These are phyloP conservation scores for Lordiphosa andalusiaca DNA, from an alignment of 2,888 invertebrate genomes.

Conservation along the genomic window DNA sequence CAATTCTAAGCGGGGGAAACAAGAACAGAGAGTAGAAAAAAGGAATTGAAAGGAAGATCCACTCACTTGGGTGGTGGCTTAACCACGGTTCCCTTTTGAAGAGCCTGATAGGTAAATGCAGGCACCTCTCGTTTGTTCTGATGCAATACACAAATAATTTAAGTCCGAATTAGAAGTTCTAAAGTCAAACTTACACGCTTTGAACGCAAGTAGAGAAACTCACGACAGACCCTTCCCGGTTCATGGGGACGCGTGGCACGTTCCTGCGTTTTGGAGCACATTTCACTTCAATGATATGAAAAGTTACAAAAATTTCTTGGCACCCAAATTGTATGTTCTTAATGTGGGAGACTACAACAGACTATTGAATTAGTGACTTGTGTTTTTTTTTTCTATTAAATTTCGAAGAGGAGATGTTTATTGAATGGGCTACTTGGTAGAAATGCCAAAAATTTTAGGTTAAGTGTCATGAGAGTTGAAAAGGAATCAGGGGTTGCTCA, in stretches of 20 bases:
- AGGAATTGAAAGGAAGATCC: too few relatives aligned
- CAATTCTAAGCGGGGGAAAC: slow-evolving; percentile 53
- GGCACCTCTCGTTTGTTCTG: slow-evolving; percentile 74
- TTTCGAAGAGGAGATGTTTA: slow-evolving; percentile 19
- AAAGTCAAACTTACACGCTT: slow-evolving; percentile 46
- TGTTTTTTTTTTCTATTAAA: neutral
- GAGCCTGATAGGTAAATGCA: slow-evolving; percentile 78
- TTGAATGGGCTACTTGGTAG: slow-evolving; percentile 47
- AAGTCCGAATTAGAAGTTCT: neutral
- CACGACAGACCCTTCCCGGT: slow-evolving; percentile 58
- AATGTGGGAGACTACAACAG: slow-evolving; percentile 16
- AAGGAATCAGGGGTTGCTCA: too few relatives aligned
- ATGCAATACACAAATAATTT: neutral
- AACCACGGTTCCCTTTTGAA: slow-evolving; percentile 77
- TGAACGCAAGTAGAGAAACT: slow-evolving; percentile 51
- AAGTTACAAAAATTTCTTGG: slow-evolving; percentile 1
- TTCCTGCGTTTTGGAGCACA: slow-evolving; percentile 49
- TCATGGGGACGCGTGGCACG: slow-evolving; percentile 52
- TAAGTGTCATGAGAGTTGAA: slow-evolving; percentile 5
- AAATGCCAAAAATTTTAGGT: slow-evolving; percentile 36
- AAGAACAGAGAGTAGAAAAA: neutral
- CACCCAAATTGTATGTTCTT: slow-evolving; percentile 9
- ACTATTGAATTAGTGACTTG: slow-evolving; percentile 7
- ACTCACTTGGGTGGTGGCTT: slow-evolving; percentile 76
- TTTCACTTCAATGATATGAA: slow-evolving; percentile 11